Evolutionary conservation across 2,888 invertebrate species (phyloP).

Genomic region (Pterobdella sp.): DNA sequence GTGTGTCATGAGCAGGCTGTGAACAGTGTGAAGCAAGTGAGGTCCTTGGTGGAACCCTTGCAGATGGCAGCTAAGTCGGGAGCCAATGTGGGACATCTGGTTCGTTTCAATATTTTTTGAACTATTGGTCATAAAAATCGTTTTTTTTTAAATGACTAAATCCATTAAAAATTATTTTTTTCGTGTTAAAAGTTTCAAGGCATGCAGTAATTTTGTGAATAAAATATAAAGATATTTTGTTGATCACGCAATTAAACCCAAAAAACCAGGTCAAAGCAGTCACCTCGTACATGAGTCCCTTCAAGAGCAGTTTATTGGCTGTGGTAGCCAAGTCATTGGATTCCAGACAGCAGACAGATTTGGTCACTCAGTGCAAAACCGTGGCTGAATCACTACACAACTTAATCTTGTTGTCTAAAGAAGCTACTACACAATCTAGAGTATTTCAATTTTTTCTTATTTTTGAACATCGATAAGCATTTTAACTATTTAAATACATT

Average conservation of each 20-base stretch:
- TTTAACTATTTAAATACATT: too few species aligned
- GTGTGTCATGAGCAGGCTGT: conserved; percentile 53
- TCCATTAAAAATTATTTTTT: too few species aligned
- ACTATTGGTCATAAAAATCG: background rate
- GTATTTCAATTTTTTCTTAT: conserved; percentile 50
- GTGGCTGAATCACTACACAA: conserved; percentile 86
- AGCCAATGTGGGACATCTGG: conserved; percentile 82
- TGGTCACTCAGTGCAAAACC: conserved; percentile 85
- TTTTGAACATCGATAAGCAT: too few species aligned
- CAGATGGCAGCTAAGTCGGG: conserved; percentile 76
- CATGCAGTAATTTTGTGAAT: too few species aligned
- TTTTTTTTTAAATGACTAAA: background rate
- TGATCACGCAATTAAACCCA: background rate
- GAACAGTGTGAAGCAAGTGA: conserved; percentile 65
- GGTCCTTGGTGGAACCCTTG: conserved; percentile 76
- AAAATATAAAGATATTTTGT: background rate
- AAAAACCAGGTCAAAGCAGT: conserved; percentile 46
- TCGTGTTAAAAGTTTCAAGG: too few species aligned
- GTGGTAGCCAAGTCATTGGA: conserved; percentile 71
- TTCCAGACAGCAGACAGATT: conserved; percentile 73
- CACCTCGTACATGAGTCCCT: conserved; percentile 64
- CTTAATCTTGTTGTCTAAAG: conserved; percentile 73
- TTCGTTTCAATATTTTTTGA: conserved; percentile 51
- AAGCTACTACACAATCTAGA: conserved; percentile 85
- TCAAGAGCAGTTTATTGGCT: conserved; percentile 74